phyloP scores from a whole-genome alignment of 2,113 vertebrate genomes.

The Polypterus senegalus region DNA sequence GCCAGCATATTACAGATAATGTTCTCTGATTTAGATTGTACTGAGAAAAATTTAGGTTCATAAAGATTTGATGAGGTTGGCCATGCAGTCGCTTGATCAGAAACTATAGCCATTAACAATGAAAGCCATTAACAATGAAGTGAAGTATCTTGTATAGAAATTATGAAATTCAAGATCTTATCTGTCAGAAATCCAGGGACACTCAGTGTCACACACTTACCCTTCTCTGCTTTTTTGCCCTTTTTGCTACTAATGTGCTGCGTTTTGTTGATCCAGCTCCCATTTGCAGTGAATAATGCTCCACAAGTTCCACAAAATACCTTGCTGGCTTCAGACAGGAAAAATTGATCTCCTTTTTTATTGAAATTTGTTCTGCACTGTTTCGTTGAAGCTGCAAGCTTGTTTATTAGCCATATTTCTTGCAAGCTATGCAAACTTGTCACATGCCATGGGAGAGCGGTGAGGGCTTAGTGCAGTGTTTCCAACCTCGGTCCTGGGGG shows the following conservation, averaged over 20 bases:
- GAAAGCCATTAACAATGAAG: neutral
- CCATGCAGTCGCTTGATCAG: neutral
- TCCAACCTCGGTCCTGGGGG: too few relatives aligned
- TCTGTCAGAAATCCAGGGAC: neutral
- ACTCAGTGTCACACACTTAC: neutral
- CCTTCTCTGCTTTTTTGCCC: neutral
- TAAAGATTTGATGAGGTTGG: neutral
- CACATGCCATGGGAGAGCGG: too few relatives aligned
- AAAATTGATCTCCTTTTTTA: neutral
- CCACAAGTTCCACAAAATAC: slow-evolving; percentile 2
- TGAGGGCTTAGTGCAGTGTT: too few relatives aligned
- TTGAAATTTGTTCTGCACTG: too few relatives aligned
- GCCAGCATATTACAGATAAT: neutral
- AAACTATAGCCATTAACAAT: too few relatives aligned
- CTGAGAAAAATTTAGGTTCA: neutral
- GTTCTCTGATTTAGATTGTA: neutral
- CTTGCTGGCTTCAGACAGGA: neutral
- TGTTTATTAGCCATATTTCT: too few relatives aligned
- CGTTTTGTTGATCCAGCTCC: neutral
- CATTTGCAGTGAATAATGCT: slow-evolving; percentile 1
- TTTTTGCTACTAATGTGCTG: neutral
- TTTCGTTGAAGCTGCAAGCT: too few relatives aligned
- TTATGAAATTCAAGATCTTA: neutral
- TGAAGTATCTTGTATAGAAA: neutral
- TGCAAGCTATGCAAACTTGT: too few relatives aligned